Evolutionary conservation across 1,140 invertebrate species (phyloP), one percentile per base, ranked within the genome.

Genomic region (Xylocopa sonorina): DNA sequence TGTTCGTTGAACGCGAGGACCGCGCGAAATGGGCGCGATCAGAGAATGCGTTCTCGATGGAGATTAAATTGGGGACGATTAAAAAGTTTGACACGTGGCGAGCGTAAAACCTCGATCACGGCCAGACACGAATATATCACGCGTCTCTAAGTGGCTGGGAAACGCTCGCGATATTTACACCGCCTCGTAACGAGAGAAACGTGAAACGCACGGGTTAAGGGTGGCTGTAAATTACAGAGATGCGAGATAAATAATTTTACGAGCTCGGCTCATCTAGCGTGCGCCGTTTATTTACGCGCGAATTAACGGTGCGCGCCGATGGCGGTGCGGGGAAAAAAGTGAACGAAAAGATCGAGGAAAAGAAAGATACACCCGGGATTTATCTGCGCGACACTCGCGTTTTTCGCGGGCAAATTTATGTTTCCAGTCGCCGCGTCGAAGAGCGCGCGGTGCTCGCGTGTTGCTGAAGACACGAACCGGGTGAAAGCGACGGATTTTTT

Each of bases 241-340:
- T 1, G 32, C 12, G 2, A 16, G 57, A 72, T 72, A 62, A 72
- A 72, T 62, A 62, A 78, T 78, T 72, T 78, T 53, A 72, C 76
- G 53, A 62, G 67, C 55, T 75, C 60, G 62, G 27, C 12, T 43
- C 18, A 16, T 41, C 55, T 29, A 58, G 18, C n/a, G 27, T 21
- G 1, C 58, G 18, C 4, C 38, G 24, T 46, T 62, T 34, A 62
- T 78, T 71, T 72, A 62, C 46, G 57, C 27, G 55, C 41, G 62
- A 78, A 78, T 78, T 71, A 78, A 69, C 41, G 16, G 34, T 46
- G 74, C 24, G 6, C n/a, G 38, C 60, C 73, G 46, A 27, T 55
- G 16, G 41, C 58, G 18, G 6, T 18, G 18, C 14, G 2, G 12
- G 16, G 60, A 41, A n/a, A 21, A 24, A 38, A 4, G 10, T 18